A percentile compares a stretch with the other conserved stretches of the same genome.
Evolutionary conservation across 2,797 vertebrate species (phyloP).

Genomic region (Chrysocyon brachyurus): DNA sequence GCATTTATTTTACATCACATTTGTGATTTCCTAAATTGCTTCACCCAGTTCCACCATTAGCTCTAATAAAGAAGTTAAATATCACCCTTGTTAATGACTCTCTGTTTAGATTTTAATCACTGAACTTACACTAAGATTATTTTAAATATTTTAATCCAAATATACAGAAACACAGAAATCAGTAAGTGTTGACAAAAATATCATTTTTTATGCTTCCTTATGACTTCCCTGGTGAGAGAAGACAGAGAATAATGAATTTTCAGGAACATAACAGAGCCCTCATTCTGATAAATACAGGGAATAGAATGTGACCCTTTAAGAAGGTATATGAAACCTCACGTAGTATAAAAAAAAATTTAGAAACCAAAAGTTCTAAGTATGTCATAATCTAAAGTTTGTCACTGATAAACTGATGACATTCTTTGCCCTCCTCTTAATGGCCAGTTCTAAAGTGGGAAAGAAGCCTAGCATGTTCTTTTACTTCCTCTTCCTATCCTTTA

Average conservation of each 20-base stretch:
- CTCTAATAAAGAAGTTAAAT: neutral
- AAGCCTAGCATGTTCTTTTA: accelerated
- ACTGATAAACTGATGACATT: neutral
- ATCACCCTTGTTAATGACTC: neutral
- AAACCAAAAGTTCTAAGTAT: neutral
- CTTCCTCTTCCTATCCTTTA: neutral
- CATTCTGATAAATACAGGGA: neutral
- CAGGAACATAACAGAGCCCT: neutral
- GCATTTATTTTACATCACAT: neutral
- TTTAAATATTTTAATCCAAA: neutral
- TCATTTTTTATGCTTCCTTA: neutral
- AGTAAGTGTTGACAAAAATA: neutral
- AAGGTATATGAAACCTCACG: neutral
- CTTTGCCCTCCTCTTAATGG: neutral
- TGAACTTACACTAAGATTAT: neutral
- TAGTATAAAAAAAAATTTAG: neutral
- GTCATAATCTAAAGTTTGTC: neutral
- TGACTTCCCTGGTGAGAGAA: neutral
- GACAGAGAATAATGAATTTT: neutral
- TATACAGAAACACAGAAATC: neutral
- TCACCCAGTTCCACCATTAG: neutral
- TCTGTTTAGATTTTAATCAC: neutral
- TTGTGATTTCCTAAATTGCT: neutral
- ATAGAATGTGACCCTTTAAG: neutral
- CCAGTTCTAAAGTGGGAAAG: neutral